Evolutionary conservation across 2,797 vertebrate genomes (phyloP).

Genomic region (Sus cebifrons): DNA sequence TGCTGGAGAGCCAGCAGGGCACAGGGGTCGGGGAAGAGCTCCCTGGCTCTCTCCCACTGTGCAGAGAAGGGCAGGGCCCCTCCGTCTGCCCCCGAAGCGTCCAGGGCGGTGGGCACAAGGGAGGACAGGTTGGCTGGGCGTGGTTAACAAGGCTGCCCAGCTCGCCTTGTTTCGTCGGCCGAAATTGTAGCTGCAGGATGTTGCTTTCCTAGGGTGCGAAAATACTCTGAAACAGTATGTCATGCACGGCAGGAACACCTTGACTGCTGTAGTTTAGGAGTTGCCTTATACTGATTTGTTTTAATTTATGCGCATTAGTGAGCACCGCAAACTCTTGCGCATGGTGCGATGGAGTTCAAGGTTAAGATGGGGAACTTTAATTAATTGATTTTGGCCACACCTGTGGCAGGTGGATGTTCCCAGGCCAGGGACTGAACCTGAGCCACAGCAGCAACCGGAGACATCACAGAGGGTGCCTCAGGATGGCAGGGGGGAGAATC

Average conservation of each 20-base stretch:
- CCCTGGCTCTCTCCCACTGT: background rate
- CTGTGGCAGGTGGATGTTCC: too few species aligned
- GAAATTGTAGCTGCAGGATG: background rate
- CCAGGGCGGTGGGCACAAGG: background rate
- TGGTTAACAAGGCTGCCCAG: fast-evolving
- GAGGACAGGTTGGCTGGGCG: fast-evolving
- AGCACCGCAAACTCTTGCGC: background rate
- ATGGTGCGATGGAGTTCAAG: background rate
- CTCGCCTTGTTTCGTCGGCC: background rate
- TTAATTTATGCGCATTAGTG: background rate
- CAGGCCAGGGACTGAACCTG: too few species aligned
- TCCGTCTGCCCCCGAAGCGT: background rate
- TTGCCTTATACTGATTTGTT: background rate
- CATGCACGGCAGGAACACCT: background rate
- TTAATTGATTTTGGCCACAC: too few species aligned
- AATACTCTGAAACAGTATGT: background rate
- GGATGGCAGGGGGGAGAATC: too few species aligned
- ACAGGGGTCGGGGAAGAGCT: too few species aligned
- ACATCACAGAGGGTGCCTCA: background rate
- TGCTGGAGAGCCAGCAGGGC: background rate
- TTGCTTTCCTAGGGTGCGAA: background rate
- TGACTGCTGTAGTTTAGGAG: background rate
- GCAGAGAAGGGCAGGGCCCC: background rate
- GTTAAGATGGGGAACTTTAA: too few species aligned
- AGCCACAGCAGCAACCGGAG: background rate